Percentiles rank a stretch among this genome's conserved stretches.
Conservation (phyloP, 1,140 invertebrate species). For the Drosophila bocqueti region DNA sequence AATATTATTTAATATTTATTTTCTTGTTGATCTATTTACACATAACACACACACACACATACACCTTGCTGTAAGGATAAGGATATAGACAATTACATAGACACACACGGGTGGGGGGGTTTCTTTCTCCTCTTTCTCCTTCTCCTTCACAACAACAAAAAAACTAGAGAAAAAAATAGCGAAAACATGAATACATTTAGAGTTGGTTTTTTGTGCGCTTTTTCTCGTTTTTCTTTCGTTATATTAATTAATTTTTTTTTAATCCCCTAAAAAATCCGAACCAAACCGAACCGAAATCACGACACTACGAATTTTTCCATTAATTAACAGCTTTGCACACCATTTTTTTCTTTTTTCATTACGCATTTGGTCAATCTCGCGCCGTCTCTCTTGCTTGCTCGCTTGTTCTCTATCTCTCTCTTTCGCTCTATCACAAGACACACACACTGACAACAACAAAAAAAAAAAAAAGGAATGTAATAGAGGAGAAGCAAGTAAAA, state of each 20-base stretch:
- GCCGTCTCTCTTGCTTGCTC: conserved; percentile 20
- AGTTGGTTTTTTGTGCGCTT: background rate
- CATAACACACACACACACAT: conserved; percentile 33
- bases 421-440: conserved; percentile 28
- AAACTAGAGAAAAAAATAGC: background rate
- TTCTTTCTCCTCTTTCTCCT: too few relatives aligned
- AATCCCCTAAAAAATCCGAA: conserved; percentile 10
- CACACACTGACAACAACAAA: conserved; percentile 28
- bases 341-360: conserved; percentile 29
- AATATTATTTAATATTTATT: conserved; percentile 12
- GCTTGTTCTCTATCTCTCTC: background rate
- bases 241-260: background rate
- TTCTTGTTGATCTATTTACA: conserved; percentile 61
- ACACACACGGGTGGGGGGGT: background rate
- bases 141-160: background rate
- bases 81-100: conserved; percentile 7
- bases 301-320: conserved; percentile 63
- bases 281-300: conserved; percentile 14
- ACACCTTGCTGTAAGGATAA: conserved; percentile 35
- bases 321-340: conserved; percentile 77
- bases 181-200: conserved; percentile 6
- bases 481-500: conserved; percentile 9
- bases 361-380: conserved; percentile 8
- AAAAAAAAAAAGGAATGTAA: conserved; percentile 4
- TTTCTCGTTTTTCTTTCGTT: background rate